Evolutionary conservation across 1,140 invertebrate species (phyloP), one percentile per base, ranked within the genome.

Genomic region (Bombus soroeensis): DNA sequence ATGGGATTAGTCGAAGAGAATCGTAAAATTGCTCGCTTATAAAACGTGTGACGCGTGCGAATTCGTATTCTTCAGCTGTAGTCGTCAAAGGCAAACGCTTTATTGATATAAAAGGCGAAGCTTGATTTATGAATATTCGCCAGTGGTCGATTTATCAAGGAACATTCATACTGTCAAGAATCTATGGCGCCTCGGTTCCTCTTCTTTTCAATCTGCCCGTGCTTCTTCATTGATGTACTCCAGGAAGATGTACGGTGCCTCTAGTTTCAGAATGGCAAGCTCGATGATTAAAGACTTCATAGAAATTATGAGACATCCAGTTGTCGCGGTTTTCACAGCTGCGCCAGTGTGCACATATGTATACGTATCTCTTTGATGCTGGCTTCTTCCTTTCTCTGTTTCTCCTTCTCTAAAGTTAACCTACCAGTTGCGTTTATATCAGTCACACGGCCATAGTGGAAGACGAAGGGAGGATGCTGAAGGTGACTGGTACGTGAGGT

Each of bases 351-450:
- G 47, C 47, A 22, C 10, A 9, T 5, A 18, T 1, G 43, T 25
- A 34, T 47, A 25, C 18, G 32, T 15, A 5, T 22, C 43, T 28
- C 84, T 85, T 85, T 81, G 84, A 85, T 74, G 59, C 43, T 64
- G 47, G 18, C 47, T 18, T 28, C 25, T 10, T 18, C 8, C 74
- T 28, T n/a, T 34, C 43, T 25, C 57, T 32, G 13, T 34, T 6
- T 15, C 22, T 15, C 25, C 8, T 2, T 41, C 57, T 73, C 70
- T 34, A 39, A 81, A 73, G 83, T 85, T 81, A 81, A 85, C 83
- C 78, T 81, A 81, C 77, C 83, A 81, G 77, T 85, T 85, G 83
- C 77, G 78, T 85, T 85, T 85, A 81, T 81, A 81, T 85, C 78
- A 81, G 83, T 85, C 83, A 66, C 43, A 43, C 57, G 28, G 9